A percentile compares a stretch with the other conserved stretches of the same genome.
Evolutionary conservation across 2,113 vertebrate species (phyloP).

Genomic region (Anarrhichthys ocellatus): DNA sequence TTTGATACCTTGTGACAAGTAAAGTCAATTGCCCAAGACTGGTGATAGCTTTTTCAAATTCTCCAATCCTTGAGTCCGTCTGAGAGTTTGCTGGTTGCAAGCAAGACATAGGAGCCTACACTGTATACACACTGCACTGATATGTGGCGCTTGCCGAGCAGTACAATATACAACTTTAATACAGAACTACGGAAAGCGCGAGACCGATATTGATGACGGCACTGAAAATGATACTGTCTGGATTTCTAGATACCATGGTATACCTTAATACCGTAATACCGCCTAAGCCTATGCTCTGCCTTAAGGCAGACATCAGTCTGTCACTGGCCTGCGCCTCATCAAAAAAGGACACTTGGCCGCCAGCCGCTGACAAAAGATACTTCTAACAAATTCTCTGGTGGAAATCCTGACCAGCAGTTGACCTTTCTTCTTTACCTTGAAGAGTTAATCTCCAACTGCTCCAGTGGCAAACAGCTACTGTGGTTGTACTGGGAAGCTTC

Average conservation of each 20-base stretch:
- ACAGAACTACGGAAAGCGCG: too few relatives aligned
- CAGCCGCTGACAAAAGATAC: too few relatives aligned
- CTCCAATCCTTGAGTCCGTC: neutral
- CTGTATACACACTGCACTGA: neutral
- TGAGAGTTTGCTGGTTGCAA: neutral
- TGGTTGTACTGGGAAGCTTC: neutral
- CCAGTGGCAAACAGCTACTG: conserved; percentile 19
- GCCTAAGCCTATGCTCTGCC: neutral
- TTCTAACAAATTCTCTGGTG: neutral
- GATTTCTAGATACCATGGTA: neutral
- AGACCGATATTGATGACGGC: too few relatives aligned
- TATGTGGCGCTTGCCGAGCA: too few relatives aligned
- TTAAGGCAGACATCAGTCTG: neutral
- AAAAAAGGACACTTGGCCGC: too few relatives aligned
- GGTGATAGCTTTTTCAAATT: too few relatives aligned
- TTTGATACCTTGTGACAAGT: neutral
- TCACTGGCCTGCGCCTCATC: too few relatives aligned
- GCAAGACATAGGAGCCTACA: neutral
- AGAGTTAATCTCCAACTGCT: neutral
- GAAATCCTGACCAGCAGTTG: neutral
- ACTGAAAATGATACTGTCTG: too few relatives aligned
- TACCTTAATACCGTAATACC: neutral
- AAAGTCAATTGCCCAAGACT: too few relatives aligned
- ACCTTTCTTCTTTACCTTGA: neutral
- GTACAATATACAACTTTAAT: too few relatives aligned